phyloP scores from a whole-genome alignment of 2,113 vertebrate species.

The Periophthalmus modestus region DNA sequence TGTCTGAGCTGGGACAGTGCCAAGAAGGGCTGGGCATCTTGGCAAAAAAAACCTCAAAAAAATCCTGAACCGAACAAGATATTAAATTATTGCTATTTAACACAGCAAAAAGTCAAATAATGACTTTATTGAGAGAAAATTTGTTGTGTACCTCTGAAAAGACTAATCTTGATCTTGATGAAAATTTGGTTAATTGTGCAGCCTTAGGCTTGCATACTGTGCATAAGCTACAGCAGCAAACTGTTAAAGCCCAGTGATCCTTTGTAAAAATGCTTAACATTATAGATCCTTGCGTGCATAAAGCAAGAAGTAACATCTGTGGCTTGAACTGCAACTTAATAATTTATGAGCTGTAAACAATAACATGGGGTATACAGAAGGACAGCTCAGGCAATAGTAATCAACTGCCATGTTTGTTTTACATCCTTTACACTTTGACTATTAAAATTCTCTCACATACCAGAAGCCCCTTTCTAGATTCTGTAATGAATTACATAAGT shows the following conservation, averaged over 20 bases:
- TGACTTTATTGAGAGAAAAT: no score
- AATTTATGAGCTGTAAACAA: conserved; percentile 16
- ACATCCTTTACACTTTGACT: conserved; percentile 14
- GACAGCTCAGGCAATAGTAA: not conserved
- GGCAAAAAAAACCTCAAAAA: no score
- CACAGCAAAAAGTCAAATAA: no score
- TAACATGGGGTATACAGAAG: conserved; percentile 13
- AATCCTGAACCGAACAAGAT: no score
- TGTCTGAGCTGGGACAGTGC: not conserved
- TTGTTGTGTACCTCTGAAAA: no score
- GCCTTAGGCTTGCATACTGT: no score
- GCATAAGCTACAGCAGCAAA: not conserved
- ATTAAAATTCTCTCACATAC: not conserved
- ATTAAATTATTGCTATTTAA: no score
- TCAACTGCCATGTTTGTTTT: not conserved
- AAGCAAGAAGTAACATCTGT: conserved; percentile 18
- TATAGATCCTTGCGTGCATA: conserved; percentile 7
- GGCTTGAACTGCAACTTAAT: conserved; percentile 23
- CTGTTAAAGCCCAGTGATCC: not conserved
- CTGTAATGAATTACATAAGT: conserved; percentile 21
- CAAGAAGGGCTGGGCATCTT: no score
- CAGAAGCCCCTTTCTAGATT: conserved; percentile 10
- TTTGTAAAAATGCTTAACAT: conserved; percentile 13
- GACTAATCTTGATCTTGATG: no score
- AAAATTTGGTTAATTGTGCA: no score